Evolutionary conservation across 2,888 invertebrate genomes (phyloP), one percentile per base, ranked within the genome.

Genomic region (Monochamus alternatus): DNA sequence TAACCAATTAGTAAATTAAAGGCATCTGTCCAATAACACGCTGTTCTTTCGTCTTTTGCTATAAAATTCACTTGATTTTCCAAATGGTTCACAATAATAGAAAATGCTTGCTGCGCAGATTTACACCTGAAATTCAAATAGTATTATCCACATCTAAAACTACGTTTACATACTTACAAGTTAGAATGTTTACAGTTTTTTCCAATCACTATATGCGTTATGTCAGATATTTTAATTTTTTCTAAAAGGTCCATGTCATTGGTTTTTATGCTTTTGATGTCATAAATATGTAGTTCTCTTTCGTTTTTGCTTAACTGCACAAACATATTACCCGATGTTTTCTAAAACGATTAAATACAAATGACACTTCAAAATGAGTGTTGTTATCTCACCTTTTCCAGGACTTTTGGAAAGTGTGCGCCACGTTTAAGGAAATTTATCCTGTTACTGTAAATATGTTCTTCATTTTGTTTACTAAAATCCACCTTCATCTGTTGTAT

Each of bases 1-100:
- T 80, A 83, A 87, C 87, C 86, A 79, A 84, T 79, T 43, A 88
- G 76, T 67, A 88, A 80, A 80, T 85, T 82, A 30, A 88, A 84
- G 5, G 85, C 84, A 68, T 84, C 88, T n/a, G 85, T 84, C 89
- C 89, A 89, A 69, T 86, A 83, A 63, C 84, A 82, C 10, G 87
- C 87, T 2, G 80, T 84, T 75, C 81, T 83, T 69, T 82, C 83
- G 73, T 87, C 85, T 73, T 85, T 81, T 0, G 88, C 88, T 43
- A 87, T 80, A 75, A 87, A 87, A 79, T 88, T 86, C n/a, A 87
- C 82, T 30, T 81, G 82, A 7, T 78, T 77, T 52, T 81, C 81
- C 2, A 83, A 81, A 38, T 85, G 80, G 38, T 87, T 84, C 9
- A 87, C 79, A 47, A 88, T 83, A 32, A 89, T 75, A 3, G 88